Evolutionary conservation across 2,113 vertebrate genomes (phyloP).

Genomic region (Strigops habroptila): DNA sequence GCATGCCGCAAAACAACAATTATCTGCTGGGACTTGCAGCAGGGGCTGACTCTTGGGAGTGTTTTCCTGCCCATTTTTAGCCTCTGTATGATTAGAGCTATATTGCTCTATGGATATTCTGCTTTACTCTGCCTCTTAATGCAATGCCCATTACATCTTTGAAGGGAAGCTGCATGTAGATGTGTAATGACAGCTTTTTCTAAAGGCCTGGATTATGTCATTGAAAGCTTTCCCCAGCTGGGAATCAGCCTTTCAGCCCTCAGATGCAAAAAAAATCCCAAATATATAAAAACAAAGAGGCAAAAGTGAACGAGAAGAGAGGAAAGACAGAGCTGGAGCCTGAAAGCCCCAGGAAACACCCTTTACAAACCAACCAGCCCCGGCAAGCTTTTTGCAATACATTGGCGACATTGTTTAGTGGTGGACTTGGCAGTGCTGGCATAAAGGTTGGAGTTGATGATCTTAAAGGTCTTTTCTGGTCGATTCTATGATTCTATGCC

Average conservation of each 20-base stretch:
- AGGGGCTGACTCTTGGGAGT: neutral
- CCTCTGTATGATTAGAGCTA: neutral
- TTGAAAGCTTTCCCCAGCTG: neutral
- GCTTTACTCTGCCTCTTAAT: neutral
- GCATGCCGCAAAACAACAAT: neutral
- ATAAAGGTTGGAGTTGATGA: neutral
- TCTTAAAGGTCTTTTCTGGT: neutral
- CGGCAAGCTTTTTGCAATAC: neutral
- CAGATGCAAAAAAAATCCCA: neutral
- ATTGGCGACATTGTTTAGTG: neutral
- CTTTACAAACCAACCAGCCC: neutral
- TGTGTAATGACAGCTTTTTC: neutral
- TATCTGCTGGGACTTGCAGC: neutral
- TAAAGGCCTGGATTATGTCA: neutral
- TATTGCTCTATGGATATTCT: neutral
- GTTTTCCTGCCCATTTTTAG: neutral
- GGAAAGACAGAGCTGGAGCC: neutral
- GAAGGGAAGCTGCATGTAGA: neutral
- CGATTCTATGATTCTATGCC: neutral
- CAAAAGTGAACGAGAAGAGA: neutral
- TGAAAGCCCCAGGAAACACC: neutral
- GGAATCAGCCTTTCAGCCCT: neutral
- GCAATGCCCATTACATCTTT: neutral
- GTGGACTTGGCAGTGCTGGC: neutral
- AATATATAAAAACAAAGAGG: neutral